phyloP scores from a whole-genome alignment of 2,113 vertebrate species.

The Daubentonia madagascariensis region DNA sequence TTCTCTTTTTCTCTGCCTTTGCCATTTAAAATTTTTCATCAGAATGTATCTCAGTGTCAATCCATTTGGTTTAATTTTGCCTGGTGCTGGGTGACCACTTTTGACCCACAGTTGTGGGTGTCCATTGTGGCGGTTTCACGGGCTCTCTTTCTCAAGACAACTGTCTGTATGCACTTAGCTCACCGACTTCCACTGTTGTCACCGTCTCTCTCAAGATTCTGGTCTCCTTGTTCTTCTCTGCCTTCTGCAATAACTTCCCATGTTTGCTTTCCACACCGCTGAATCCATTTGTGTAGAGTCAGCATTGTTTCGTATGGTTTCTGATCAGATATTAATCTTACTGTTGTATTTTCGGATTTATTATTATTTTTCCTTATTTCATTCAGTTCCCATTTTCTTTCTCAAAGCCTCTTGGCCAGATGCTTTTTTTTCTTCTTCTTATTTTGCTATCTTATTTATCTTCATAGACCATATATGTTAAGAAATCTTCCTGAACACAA shows the following conservation, averaged over 20 bases:
- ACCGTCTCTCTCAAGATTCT: not conserved
- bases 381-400: not conserved
- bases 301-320: not conserved
- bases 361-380: not conserved
- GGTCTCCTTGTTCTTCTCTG: not conserved
- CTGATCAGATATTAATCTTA: not conserved
- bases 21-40: not conserved
- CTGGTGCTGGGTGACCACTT: not conserved
- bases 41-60: not conserved
- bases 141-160: not conserved
- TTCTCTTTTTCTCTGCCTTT: not conserved
- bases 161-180: rapidly evolving
- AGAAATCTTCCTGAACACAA: not conserved
- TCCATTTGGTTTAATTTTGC: not conserved
- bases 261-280: not conserved
- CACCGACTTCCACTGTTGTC: not conserved
- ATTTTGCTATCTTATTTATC: not conserved
- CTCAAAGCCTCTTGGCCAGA: not conserved
- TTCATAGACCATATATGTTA: not conserved
- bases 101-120: not conserved
- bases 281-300: not conserved
- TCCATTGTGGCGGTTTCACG: not conserved
- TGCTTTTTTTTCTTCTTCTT: not conserved
- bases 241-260: not conserved
- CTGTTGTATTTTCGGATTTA: not conserved